Evolutionary conservation across 2,888 invertebrate genomes (phyloP).

Genomic region (Drosophila kuntzei): DNA sequence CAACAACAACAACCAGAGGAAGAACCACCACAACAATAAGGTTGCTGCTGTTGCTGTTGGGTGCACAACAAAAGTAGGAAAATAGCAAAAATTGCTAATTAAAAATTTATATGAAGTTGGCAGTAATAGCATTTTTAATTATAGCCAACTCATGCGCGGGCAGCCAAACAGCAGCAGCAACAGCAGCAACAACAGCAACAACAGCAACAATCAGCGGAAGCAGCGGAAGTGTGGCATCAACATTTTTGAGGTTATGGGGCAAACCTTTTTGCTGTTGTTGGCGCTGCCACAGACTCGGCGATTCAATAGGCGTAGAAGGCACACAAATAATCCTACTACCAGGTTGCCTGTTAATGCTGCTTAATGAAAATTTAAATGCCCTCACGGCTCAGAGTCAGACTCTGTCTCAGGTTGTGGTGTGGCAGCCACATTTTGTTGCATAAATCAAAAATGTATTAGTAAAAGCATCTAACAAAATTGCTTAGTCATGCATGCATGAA

Average conservation of each 20-base stretch:
- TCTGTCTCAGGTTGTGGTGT: neutral
- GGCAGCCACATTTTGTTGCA: slow-evolving; percentile 15
- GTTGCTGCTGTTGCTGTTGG: slow-evolving; percentile 18
- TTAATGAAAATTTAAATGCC: slow-evolving; percentile 64
- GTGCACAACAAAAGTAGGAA: slow-evolving; percentile 77
- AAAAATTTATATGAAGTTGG: slow-evolving; percentile 85
- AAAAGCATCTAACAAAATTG: slow-evolving; percentile 26
- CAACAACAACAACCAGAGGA: slow-evolving; percentile 32
- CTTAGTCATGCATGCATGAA: slow-evolving; percentile 1
- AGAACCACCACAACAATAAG: slow-evolving; percentile 58
- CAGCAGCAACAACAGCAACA: slow-evolving; percentile 41
- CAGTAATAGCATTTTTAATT: slow-evolving; percentile 85
- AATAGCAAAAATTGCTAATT: slow-evolving; percentile 85
- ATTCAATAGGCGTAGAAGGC: slow-evolving; percentile 25
- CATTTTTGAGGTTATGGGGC: slow-evolving; percentile 74
- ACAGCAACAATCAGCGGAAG: slow-evolving; percentile 52
- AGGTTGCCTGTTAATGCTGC: slow-evolving; percentile 35
- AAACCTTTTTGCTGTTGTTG: slow-evolving; percentile 70
- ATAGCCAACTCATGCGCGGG: slow-evolving; percentile 79
- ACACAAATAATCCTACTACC: slow-evolving; percentile 24
- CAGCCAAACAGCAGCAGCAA: slow-evolving; percentile 51
- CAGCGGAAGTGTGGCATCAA: slow-evolving; percentile 77
- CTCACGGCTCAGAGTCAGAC: neutral
- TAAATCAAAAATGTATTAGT: slow-evolving; percentile 39
- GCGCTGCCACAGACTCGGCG: neutral